Evolutionary conservation across 2,113 vertebrate species (phyloP).

Genomic region (Narcine bancroftii): DNA sequence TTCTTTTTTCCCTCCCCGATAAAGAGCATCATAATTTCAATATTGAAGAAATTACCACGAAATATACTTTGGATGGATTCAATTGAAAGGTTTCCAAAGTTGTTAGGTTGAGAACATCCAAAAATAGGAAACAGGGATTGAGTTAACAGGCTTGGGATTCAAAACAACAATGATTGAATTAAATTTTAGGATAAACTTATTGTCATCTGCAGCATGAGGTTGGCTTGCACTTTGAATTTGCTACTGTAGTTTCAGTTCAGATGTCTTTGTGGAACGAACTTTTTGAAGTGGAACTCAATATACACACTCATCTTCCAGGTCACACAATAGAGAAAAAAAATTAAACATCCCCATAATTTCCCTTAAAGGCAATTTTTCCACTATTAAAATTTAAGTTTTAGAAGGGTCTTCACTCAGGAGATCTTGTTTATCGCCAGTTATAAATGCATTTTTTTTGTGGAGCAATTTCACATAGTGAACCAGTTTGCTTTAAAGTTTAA

Average conservation of each 20-base stretch:
- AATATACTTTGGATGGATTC: no score
- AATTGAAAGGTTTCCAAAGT: not conserved
- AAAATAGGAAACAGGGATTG: no score
- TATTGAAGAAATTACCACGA: not conserved
- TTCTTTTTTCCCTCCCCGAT: not conserved
- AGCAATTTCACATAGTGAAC: no score
- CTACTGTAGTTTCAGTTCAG: no score
- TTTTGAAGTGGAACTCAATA: no score
- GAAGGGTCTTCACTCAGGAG: not conserved
- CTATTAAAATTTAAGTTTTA: conserved; percentile 1
- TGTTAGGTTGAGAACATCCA: no score
- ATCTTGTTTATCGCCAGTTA: conserved; percentile 2
- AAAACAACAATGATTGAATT: not conserved
- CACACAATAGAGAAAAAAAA: not conserved
- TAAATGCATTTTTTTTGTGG: conserved; percentile 21
- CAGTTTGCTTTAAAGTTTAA: conserved; percentile 10
- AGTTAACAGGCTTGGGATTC: not conserved
- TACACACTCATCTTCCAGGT: not conserved
- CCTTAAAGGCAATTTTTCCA: not conserved
- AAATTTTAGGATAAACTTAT: not conserved
- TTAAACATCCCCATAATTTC: not conserved
- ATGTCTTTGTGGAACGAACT: no score
- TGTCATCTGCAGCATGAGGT: no score
- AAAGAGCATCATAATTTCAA: not conserved
- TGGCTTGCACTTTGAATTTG: no score